Evolutionary conservation across 2,888 invertebrate genomes (phyloP), one percentile per base, ranked within the genome.

Genomic region (Dasypolia templi): DNA sequence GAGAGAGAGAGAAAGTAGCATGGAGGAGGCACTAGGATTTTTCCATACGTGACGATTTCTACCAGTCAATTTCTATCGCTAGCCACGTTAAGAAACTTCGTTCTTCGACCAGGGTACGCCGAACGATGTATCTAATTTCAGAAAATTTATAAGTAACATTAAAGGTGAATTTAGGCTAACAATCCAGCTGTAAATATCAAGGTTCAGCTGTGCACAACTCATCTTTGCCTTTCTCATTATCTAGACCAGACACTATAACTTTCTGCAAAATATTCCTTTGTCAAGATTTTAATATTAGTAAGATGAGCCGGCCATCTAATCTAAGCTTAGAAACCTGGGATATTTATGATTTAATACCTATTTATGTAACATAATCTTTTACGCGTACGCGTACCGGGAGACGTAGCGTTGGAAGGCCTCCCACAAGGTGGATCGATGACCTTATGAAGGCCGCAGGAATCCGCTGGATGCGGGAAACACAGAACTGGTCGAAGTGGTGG

Each of bases 201-300:
- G 35, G 19, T 51, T 12, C 26, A 44, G 19, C 11, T 26, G 26
- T 22, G 49, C 19, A 46, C 3, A 69, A 39, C 9, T 46, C 35
- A 39, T 29, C 46, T 39, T 29, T 12, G 35, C 35, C 22, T 46
- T 46, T 46, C 12, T 56, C 14, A 46, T 56, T 14, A 69, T 39
- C 11, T 35, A 56, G 44, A 68, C 44, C 44, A 68, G 44, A 55
- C 32, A 12, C 2, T 12, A 12, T 35, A 29, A 35, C 12, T 69
- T 46, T 44, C 2, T n/a, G 22, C 14, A 14, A 53, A 70, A 64
- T 51, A 65, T 51, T 12, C 39, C 49, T 69, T 53, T 51, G 29
- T 29, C 14, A n/a, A 39, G n/a, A 19, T 12, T 53, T 68, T 49
- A 72, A 70, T 49, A 71, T 58, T 19, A 17, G 22, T 17, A 1